A percentile compares a stretch with the other conserved stretches of the same genome.
Conservation (phyloP, 2,113 vertebrate species). For the Pteruthius melanotis region DNA sequence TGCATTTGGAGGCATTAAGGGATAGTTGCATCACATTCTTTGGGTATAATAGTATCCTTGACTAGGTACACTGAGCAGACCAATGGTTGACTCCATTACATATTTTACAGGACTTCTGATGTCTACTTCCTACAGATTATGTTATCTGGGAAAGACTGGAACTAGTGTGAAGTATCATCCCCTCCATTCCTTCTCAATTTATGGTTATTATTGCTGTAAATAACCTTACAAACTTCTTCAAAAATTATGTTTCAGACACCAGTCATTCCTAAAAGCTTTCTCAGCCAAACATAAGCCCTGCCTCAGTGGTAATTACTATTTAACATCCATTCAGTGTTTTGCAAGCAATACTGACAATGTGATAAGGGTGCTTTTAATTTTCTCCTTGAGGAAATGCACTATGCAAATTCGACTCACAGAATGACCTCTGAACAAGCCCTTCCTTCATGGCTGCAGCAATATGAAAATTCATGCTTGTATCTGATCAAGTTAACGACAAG, state of each 20-base stretch:
- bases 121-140: neutral
- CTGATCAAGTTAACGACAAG: neutral
- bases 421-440: neutral
- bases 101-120: neutral
- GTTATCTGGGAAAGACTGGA: neutral
- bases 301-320: neutral
- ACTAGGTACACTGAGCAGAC: neutral
- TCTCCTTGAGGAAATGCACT: neutral
- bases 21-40: neutral
- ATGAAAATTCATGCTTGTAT: neutral
- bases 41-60: neutral
- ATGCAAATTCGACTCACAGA: neutral
- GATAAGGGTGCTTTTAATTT: neutral
- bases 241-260: neutral
- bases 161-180: neutral
- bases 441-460: neutral
- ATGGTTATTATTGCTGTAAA: neutral
- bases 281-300: neutral
- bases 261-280: neutral
- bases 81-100: neutral
- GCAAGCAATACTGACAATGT: neutral
- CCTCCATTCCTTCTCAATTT: neutral
- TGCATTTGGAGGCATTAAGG: neutral
- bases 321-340: neutral
- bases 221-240: neutral